phyloP scores from a whole-genome alignment of 2,113 vertebrate species.

The Emydocephalus ijimae region DNA sequence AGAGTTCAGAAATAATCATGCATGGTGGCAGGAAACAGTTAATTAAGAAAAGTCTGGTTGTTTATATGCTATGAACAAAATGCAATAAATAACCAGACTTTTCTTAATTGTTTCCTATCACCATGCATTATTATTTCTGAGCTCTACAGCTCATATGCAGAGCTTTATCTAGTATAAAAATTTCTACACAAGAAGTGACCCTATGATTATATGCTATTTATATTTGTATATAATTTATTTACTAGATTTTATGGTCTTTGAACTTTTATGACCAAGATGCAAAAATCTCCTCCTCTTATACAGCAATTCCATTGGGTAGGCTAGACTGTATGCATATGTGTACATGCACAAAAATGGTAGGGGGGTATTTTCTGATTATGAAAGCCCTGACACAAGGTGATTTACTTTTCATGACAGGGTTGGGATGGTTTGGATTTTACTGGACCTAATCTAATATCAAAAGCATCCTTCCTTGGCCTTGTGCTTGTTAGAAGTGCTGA shows the following conservation, averaged over 20 bases:
- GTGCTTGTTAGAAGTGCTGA: not conserved
- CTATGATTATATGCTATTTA: too few species aligned
- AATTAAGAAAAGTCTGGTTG: not conserved
- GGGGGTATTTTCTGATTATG: not conserved
- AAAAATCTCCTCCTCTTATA: not conserved
- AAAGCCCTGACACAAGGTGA: not conserved
- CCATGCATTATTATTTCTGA: not conserved
- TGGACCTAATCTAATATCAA: not conserved
- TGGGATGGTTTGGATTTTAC: not conserved
- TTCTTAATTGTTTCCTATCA: not conserved
- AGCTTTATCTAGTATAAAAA: not conserved
- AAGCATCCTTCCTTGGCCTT: not conserved
- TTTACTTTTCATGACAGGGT: not conserved
- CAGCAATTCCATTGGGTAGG: not conserved
- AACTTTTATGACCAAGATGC: too few species aligned
- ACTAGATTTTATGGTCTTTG: too few species aligned
- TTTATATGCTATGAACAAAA: not conserved
- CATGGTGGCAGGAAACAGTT: not conserved
- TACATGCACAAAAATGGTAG: not conserved
- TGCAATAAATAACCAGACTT: not conserved
- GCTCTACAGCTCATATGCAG: not conserved
- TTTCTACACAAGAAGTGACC: too few species aligned
- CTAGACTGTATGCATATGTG: not conserved
- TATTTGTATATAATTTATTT: not conserved
- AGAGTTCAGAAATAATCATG: not conserved